phyloP scores from a whole-genome alignment of 2,113 vertebrate genomes.

The Equus przewalskii region DNA sequence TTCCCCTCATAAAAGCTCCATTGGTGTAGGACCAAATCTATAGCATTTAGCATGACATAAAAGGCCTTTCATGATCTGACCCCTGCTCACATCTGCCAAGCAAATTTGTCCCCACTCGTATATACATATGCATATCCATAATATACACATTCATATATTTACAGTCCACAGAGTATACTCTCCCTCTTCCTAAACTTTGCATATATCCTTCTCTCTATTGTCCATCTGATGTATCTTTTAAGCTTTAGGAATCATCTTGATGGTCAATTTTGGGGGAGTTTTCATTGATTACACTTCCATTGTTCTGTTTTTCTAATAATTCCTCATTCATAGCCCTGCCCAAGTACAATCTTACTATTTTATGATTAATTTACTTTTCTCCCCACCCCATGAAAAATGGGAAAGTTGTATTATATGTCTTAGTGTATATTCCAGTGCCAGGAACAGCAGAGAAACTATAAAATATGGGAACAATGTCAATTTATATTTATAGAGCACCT shows the following conservation, averaged over 20 bases:
- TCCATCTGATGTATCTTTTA: background rate
- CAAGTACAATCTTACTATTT: background rate
- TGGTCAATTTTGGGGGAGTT: accelerated
- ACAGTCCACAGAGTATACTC: background rate
- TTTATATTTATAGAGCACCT: background rate
- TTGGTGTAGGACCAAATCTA: background rate
- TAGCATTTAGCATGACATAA: background rate
- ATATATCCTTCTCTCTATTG: background rate
- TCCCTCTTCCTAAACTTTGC: background rate
- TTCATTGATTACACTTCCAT: background rate
- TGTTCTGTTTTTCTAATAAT: background rate
- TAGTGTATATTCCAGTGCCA: background rate
- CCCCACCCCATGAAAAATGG: background rate
- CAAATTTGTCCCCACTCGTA: background rate
- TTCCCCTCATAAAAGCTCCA: background rate
- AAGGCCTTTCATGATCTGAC: background rate
- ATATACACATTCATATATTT: background rate
- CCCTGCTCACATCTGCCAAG: background rate
- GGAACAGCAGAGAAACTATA: background rate
- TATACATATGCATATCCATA: background rate
- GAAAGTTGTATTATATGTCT: background rate
- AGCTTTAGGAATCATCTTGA: background rate
- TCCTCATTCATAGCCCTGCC: background rate
- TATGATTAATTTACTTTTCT: background rate
- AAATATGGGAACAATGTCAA: background rate